These are phyloP conservation scores for Calyptommatus sinebrachiatus DNA, from an alignment of 2,113 vertebrate species.

Conservation along the genomic window DNA sequence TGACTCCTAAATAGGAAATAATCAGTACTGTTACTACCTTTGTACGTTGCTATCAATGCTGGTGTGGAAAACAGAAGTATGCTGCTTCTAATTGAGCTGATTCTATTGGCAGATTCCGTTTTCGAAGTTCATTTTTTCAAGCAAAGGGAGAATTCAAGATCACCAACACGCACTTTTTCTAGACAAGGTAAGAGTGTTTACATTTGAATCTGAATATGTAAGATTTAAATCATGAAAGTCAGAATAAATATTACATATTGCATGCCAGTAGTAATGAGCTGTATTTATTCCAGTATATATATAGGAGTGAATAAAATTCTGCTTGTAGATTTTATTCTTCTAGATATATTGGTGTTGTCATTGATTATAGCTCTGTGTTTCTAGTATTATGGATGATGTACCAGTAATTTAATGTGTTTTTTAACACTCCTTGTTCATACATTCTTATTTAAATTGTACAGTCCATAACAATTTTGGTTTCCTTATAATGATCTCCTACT, in stretches of 20 bases:
- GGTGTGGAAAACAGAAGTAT: background rate
- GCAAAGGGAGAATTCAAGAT: conserved; percentile 87
- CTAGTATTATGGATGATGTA: no score
- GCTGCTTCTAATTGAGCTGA: background rate
- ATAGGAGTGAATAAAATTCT: no score
- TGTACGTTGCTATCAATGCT: background rate
- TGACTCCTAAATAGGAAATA: background rate
- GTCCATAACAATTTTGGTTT: no score
- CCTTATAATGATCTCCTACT: no score
- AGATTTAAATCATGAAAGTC: background rate
- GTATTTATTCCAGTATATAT: no score
- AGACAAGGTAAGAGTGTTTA: conserved; percentile 80
- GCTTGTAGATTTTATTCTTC: no score
- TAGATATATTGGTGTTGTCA: no score
- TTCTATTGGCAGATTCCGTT: conserved; percentile 85
- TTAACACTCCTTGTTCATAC: no score
- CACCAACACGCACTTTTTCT: conserved; percentile 78
- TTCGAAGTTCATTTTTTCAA: conserved; percentile 94
- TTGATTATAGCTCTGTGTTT: no score
- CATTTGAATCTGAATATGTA: background rate
- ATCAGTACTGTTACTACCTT: background rate
- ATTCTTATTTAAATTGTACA: no score
- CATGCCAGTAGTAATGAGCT: background rate
- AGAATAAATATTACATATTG: background rate
- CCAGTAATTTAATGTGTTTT: no score